Percentiles rank a stretch among this genome's conserved stretches.
Conservation (phyloP, 2,797 vertebrate genomes). For the Tarsius wallacei region DNA sequence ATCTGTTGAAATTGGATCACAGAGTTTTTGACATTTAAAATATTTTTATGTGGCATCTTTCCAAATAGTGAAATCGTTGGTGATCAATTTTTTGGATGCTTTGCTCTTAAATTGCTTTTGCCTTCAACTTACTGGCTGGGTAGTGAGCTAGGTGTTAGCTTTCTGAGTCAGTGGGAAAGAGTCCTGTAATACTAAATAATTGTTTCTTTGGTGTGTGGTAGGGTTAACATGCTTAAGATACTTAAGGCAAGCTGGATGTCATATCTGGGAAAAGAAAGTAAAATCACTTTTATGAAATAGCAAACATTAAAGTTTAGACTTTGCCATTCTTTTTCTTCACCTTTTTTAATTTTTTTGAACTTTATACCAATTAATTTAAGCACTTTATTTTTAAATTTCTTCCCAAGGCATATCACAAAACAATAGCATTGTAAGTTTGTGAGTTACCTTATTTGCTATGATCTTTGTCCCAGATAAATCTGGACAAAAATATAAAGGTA, state of each 20-base stretch:
- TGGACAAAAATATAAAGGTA: slow-evolving; percentile 82
- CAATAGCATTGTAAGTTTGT: neutral
- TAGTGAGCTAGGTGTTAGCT: slow-evolving; percentile 79
- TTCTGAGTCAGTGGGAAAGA: slow-evolving; percentile 83
- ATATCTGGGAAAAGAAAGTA: slow-evolving; percentile 16
- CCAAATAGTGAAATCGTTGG: slow-evolving; percentile 71
- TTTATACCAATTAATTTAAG: neutral
- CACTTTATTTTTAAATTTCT: neutral
- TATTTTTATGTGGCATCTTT: slow-evolving; percentile 79
- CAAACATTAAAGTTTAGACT: slow-evolving; percentile 61
- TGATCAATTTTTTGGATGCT: slow-evolving; percentile 76
- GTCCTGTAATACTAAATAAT: slow-evolving; percentile 81
- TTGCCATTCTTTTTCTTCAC: neutral
- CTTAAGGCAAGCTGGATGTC: slow-evolving; percentile 72
- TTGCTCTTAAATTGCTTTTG: slow-evolving; percentile 77
- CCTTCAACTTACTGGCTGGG: slow-evolving; percentile 64
- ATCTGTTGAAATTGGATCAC: slow-evolving; percentile 78
- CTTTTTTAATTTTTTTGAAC: neutral
- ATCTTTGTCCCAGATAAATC: slow-evolving; percentile 73
- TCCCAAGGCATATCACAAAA: slow-evolving; percentile 4
- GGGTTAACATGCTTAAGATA: slow-evolving; percentile 82
- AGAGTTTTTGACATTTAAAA: slow-evolving; percentile 73
- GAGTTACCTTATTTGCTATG: slow-evolving; percentile 69
- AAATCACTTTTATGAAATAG: slow-evolving; percentile 44
- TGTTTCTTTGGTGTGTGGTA: slow-evolving; percentile 87